These are phyloP conservation scores for Sceloporus tristichus DNA, from an alignment of 2,113 vertebrate species.

Conservation along the genomic window DNA sequence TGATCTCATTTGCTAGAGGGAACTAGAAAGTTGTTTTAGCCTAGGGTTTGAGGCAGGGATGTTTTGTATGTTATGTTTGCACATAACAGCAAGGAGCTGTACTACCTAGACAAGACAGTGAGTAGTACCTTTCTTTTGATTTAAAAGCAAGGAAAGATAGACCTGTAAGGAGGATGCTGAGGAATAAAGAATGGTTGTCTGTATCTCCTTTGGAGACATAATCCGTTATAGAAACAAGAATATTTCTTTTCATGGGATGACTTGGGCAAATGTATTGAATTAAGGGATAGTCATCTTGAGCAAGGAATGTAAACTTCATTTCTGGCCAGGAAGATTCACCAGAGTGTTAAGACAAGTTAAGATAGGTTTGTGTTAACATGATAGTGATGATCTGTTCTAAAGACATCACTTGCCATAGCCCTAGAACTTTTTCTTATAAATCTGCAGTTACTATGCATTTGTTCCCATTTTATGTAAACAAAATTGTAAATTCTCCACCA, in stretches of 20 bases:
- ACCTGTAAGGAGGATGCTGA: background rate
- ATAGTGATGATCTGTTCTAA: background rate
- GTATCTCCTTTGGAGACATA: background rate
- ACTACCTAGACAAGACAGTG: background rate
- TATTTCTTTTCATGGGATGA: background rate
- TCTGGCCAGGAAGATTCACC: background rate
- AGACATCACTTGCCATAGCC: background rate
- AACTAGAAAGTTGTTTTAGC: background rate
- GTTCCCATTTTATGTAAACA: background rate
- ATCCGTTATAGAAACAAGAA: too few species aligned
- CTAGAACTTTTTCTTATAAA: background rate
- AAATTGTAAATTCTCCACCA: background rate
- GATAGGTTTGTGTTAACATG: background rate
- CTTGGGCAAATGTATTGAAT: background rate
- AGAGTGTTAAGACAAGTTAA: background rate
- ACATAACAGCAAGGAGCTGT: background rate
- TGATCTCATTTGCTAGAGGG: background rate
- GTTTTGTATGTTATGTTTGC: background rate
- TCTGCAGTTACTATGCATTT: background rate
- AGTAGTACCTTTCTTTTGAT: too few species aligned
- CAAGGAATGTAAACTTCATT: background rate
- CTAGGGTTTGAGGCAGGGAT: background rate
- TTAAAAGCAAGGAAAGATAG: background rate
- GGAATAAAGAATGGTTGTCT: background rate
- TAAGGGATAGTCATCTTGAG: background rate